Evolutionary conservation across 1,140 invertebrate genomes (phyloP).

Genomic region (Anastatus disparis): DNA sequence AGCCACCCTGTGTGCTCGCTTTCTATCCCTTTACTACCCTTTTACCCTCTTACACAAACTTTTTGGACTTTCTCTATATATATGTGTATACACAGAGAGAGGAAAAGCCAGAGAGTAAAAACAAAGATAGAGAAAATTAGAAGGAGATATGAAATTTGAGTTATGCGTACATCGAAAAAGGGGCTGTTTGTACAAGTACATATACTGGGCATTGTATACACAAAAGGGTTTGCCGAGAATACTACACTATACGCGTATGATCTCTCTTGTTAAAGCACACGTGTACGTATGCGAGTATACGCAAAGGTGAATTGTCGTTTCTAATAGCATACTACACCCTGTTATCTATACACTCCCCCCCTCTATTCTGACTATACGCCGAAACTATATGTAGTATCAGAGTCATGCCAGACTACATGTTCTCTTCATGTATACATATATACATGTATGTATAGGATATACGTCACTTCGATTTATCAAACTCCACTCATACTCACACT

Average conservation of each 20-base stretch:
- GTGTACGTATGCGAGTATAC: not conserved
- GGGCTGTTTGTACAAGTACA: no score
- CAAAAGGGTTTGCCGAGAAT: no score
- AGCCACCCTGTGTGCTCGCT: constrained; percentile 32
- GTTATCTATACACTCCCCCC: not conserved
- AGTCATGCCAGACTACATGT: no score
- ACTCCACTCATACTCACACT: not conserved
- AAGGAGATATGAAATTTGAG: constrained; percentile 13
- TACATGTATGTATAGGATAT: not conserved
- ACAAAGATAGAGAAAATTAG: constrained; percentile 18
- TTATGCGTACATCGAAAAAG: constrained; percentile 2
- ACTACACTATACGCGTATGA: no score
- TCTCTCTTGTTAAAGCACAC: no score
- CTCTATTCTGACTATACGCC: no score
- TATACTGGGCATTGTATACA: no score
- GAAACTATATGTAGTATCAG: not conserved
- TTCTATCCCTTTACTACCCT: constrained; percentile 53
- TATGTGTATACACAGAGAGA: not conserved
- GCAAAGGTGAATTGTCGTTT: not conserved
- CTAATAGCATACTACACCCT: no score
- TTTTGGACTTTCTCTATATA: no score
- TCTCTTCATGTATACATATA: no score
- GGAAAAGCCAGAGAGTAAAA: constrained; percentile 8
- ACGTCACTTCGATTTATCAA: constrained; percentile 35
- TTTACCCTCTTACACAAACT: no score